Evolutionary conservation across 2,113 vertebrate genomes (phyloP).

Genomic region (Tetrax tetrax): DNA sequence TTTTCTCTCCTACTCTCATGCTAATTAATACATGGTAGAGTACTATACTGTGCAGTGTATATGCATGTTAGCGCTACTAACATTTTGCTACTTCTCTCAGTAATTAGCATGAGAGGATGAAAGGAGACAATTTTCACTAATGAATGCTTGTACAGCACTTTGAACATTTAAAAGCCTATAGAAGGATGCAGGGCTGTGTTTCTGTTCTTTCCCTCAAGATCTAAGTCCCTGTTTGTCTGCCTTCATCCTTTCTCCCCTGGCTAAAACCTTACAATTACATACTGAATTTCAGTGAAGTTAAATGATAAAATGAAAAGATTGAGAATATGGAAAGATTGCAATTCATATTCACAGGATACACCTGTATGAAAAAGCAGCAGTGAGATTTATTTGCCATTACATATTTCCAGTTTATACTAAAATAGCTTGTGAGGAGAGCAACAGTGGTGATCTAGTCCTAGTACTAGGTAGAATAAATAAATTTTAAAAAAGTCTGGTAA

Average conservation of each 20-base stretch:
- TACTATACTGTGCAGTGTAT: not conserved
- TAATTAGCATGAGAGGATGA: slow-evolving; percentile 34
- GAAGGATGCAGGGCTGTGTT: not conserved
- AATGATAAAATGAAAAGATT: not conserved
- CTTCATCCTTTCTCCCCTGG: not conserved
- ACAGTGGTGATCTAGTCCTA: not conserved
- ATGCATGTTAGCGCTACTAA: not conserved
- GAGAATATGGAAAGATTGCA: not conserved
- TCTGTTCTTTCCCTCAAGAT: not conserved
- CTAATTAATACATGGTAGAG: not conserved
- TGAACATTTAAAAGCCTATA: not conserved
- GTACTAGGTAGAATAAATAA: not conserved
- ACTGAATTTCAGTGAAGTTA: not conserved
- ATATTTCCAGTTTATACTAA: not conserved
- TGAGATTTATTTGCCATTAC: not conserved
- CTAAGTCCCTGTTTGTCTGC: not conserved
- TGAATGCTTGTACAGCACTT: slow-evolving; percentile 14
- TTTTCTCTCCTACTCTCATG: not conserved
- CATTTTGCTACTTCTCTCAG: not conserved
- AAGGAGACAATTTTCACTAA: slow-evolving; percentile 30
- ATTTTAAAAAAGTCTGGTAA: not conserved
- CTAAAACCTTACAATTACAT: not conserved
- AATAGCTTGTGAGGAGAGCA: not conserved
- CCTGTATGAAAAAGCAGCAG: not conserved
- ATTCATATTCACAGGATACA: not conserved